Evolutionary conservation across 2,113 vertebrate genomes (phyloP).

Genomic region (Caretta caretta): DNA sequence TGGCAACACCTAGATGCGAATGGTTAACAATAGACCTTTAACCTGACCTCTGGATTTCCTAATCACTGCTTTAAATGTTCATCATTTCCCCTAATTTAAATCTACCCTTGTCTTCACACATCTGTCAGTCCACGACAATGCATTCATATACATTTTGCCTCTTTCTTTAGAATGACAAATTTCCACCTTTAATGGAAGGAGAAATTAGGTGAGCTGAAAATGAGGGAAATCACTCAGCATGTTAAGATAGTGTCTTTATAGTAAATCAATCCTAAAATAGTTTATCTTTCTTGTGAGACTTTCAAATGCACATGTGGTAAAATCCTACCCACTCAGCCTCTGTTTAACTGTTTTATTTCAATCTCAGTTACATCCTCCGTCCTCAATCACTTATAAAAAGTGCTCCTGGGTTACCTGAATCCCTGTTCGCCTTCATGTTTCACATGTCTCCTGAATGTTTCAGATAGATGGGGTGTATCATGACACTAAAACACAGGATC

Average conservation of each 20-base stretch:
- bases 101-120: not conserved
- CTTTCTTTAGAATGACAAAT: not conserved
- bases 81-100: not conserved
- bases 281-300: slow-evolving; percentile 18
- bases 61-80: not conserved
- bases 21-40: not conserved
- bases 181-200: not conserved
- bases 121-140: slow-evolving; percentile 17
- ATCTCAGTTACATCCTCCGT: slow-evolving; percentile 11
- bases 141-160: not conserved
- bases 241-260: slow-evolving; percentile 36
- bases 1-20: not conserved
- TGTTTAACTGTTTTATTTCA: slow-evolving; percentile 3
- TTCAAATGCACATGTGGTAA: not conserved
- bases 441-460: not conserved
- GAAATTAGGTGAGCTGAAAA: not conserved
- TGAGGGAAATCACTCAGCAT: slow-evolving; percentile 29
- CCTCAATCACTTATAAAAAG: slow-evolving; percentile 45
- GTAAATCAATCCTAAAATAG: slow-evolving; percentile 58
- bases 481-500: slow-evolving; percentile 41
- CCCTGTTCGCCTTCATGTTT: slow-evolving; percentile 7
- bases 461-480: slow-evolving; percentile 19
- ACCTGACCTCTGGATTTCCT: not conserved
- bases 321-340: slow-evolving; percentile 25
- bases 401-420: slow-evolving; percentile 26